These are phyloP conservation scores for Dugesia japonica DNA, from an alignment of 2,888 invertebrate genomes.

Conservation along the genomic window DNA sequence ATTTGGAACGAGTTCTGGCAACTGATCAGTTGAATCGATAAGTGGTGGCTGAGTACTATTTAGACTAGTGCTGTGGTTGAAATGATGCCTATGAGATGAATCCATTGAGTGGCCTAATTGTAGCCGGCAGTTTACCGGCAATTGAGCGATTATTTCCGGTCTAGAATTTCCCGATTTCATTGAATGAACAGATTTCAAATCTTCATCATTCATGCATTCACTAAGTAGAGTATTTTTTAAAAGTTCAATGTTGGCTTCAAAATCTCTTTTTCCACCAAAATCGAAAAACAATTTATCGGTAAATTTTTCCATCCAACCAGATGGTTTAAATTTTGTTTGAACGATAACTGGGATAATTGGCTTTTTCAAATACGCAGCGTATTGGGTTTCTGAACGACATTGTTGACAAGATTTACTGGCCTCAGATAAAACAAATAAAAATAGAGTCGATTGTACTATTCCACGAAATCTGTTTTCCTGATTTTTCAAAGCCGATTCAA, in stretches of 20 bases:
- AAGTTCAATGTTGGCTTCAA: slow-evolving; percentile 22
- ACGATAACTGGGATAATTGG: slow-evolving; percentile 44
- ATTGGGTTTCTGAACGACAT: slow-evolving; percentile 32
- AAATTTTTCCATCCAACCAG: slow-evolving; percentile 44
- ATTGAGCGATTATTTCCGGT: slow-evolving; percentile 15
- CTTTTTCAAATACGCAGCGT: slow-evolving; percentile 36
- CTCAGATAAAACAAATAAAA: neutral
- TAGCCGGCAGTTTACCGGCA: neutral
- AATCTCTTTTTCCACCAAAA: slow-evolving; percentile 41
- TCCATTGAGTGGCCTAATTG: slow-evolving; percentile 15
- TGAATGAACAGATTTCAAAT: neutral
- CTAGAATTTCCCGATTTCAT: neutral
- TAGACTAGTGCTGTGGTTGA: neutral
- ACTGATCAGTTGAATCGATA: neutral
- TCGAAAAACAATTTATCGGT: slow-evolving; percentile 44
- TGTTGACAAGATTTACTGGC: slow-evolving; percentile 38
- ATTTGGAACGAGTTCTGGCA: slow-evolving; percentile 10
- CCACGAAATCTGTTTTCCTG: slow-evolving; percentile 24
- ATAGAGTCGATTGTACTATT: neutral
- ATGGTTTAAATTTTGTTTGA: slow-evolving; percentile 43
- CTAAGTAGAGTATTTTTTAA: slow-evolving; percentile 8
- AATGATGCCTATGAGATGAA: neutral
- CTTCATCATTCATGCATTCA: slow-evolving; percentile 14
- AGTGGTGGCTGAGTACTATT: neutral
- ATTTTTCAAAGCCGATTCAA: slow-evolving; percentile 10